phyloP scores from a whole-genome alignment of 2,888 invertebrate species.

The Papilio demoleus region DNA sequence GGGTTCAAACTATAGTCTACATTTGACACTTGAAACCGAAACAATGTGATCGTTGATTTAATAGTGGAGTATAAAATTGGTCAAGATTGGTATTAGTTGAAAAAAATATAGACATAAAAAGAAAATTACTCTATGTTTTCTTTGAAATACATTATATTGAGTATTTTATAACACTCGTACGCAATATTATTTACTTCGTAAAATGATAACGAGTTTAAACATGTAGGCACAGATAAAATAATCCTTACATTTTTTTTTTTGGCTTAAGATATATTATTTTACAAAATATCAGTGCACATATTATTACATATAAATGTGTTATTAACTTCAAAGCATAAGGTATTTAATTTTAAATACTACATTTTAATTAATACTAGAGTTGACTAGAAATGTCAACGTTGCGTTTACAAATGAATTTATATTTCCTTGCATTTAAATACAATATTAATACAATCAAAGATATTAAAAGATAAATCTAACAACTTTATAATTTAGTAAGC shows the following conservation, averaged over 20 bases:
- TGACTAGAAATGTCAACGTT: slow-evolving; percentile 11
- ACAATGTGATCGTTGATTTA: too few relatives aligned
- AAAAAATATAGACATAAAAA: too few relatives aligned
- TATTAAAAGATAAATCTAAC: slow-evolving; percentile 40
- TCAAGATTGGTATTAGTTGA: too few relatives aligned
- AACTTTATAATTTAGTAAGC: slow-evolving; percentile 65
- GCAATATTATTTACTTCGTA: neutral
- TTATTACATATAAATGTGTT: neutral
- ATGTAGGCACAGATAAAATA: neutral
- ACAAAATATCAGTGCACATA: neutral
- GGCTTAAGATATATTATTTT: neutral
- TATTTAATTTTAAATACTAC: neutral
- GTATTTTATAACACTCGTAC: too few relatives aligned
- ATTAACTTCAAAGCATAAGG: slow-evolving; percentile 2
- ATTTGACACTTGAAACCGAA: neutral
- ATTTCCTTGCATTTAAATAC: slow-evolving; percentile 4
- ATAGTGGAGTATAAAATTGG: too few relatives aligned
- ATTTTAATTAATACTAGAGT: slow-evolving; percentile 3
- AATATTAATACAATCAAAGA: slow-evolving; percentile 7
- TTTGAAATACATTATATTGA: neutral
- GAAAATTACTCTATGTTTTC: neutral
- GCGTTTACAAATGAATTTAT: neutral
- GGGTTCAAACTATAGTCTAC: neutral
- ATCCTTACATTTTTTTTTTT: neutral
- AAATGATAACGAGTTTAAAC: neutral